Evolutionary conservation across 2,113 vertebrate genomes (phyloP).

Genomic region (Hipposideros armiger): DNA sequence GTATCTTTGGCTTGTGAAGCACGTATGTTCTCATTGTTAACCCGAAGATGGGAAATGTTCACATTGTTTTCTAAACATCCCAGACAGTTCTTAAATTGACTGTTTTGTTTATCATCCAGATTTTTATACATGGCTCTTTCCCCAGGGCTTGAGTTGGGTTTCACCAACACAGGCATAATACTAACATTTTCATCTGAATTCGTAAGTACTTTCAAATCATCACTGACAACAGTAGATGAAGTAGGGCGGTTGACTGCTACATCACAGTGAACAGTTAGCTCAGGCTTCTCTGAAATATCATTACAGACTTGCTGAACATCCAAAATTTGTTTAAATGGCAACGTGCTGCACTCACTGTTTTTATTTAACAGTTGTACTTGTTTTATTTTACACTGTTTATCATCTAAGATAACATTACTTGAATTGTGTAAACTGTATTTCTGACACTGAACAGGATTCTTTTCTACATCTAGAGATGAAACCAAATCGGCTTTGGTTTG

Average conservation of each 20-base stretch:
- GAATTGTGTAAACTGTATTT: constrained; percentile 72
- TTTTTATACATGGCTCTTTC: constrained; percentile 56
- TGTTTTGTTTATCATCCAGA: background rate
- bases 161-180: background rate
- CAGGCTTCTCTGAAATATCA: constrained; percentile 16
- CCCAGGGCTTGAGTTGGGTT: constrained; percentile 47
- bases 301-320: constrained; percentile 49
- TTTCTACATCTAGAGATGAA: constrained; percentile 76
- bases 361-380: constrained; percentile 42
- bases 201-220: constrained; percentile 20
- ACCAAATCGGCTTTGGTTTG: constrained; percentile 73
- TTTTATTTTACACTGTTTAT: constrained; percentile 67
- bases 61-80: constrained; percentile 50
- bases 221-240: background rate
- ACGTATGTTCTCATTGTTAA: constrained; percentile 37
- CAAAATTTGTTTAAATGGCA: constrained; percentile 53
- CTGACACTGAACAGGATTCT: constrained; percentile 70
- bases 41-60: constrained; percentile 25
- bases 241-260: background rate
- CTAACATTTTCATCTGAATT: constrained; percentile 62
- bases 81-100: constrained; percentile 44
- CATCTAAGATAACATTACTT: constrained; percentile 57
- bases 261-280: background rate
- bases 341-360: constrained; percentile 18
- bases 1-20: constrained; percentile 62